A percentile compares a stretch with the other conserved stretches of the same genome.
Evolutionary conservation across 2,888 invertebrate species (phyloP).

Genomic region (Ceramica pisi): DNA sequence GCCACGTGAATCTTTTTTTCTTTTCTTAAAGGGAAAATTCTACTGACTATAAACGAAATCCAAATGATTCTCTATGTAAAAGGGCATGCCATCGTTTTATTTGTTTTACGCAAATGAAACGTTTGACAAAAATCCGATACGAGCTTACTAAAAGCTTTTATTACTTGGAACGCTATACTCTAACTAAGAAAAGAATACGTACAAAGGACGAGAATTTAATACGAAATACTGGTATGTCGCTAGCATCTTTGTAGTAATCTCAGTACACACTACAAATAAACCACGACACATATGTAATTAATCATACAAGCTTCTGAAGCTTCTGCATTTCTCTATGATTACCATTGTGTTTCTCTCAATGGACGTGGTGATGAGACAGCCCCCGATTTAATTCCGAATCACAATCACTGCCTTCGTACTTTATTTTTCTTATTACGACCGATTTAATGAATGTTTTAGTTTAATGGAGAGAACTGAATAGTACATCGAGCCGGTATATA

Average conservation of each 20-base stretch:
- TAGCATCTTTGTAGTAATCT: slow-evolving; percentile 43
- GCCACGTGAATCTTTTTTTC: not conserved
- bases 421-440: slow-evolving; percentile 77
- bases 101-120: slow-evolving; percentile 18
- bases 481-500: slow-evolving; percentile 67
- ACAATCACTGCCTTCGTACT: slow-evolving; percentile 76
- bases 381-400: slow-evolving; percentile 82
- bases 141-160: slow-evolving; percentile 41
- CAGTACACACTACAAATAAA: slow-evolving; percentile 47
- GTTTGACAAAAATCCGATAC: slow-evolving; percentile 35
- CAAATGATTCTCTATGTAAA: not conserved
- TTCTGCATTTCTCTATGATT: slow-evolving; percentile 81
- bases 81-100: slow-evolving; percentile 9
- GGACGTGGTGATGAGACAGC: slow-evolving; percentile 75
- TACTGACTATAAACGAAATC: not conserved
- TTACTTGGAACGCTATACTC: slow-evolving; percentile 26
- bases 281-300: slow-evolving; percentile 74
- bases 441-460: slow-evolving; percentile 79
- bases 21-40: not conserved
- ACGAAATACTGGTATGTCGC: slow-evolving; percentile 38
- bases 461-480: slow-evolving; percentile 73
- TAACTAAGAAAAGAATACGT: slow-evolving; percentile 20
- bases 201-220: slow-evolving; percentile 51
- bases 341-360: slow-evolving; percentile 81
- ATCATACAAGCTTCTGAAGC: slow-evolving; percentile 81